A percentile compares a stretch with the other conserved stretches of the same genome.
phyloP scores from a whole-genome alignment of 2,113 vertebrate genomes.

The Psammodynastes pulverulentus region DNA sequence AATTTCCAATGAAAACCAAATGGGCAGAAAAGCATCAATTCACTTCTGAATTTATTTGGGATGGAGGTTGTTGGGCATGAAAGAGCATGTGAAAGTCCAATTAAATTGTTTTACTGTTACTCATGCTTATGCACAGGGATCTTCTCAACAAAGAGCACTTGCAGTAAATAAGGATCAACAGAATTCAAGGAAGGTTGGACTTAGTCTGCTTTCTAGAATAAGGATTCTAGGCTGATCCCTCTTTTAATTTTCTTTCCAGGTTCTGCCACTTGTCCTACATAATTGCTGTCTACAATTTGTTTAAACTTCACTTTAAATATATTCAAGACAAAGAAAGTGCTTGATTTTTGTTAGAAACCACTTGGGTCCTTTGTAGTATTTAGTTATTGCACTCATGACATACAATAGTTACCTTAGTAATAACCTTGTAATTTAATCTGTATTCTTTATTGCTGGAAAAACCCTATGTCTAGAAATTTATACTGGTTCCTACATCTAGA shows the following conservation, averaged over 20 bases:
- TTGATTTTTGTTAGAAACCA: neutral
- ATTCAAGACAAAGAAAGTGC: neutral
- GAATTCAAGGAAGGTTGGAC: neutral
- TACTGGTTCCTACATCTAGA: neutral
- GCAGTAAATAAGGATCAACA: neutral
- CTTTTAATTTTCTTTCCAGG: neutral
- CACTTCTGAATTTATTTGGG: conserved; percentile 12
- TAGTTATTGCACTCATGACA: neutral
- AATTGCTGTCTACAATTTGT: neutral
- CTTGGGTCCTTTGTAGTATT: neutral
- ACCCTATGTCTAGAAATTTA: neutral
- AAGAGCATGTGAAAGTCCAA: neutral
- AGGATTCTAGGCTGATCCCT: neutral
- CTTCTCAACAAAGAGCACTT: neutral
- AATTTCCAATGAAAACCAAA: conserved; percentile 22
- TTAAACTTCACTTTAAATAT: neutral
- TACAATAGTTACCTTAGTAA: neutral
- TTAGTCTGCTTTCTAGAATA: neutral
- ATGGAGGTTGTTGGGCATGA: neutral
- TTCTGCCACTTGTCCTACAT: neutral
- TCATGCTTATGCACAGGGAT: neutral
- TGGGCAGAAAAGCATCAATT: conserved; percentile 14
- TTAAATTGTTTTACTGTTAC: neutral
- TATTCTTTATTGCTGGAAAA: neutral
- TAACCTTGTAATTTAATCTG: neutral